Conservation (phyloP, 1,140 invertebrate genomes). For the Heliconius himera region DNA sequence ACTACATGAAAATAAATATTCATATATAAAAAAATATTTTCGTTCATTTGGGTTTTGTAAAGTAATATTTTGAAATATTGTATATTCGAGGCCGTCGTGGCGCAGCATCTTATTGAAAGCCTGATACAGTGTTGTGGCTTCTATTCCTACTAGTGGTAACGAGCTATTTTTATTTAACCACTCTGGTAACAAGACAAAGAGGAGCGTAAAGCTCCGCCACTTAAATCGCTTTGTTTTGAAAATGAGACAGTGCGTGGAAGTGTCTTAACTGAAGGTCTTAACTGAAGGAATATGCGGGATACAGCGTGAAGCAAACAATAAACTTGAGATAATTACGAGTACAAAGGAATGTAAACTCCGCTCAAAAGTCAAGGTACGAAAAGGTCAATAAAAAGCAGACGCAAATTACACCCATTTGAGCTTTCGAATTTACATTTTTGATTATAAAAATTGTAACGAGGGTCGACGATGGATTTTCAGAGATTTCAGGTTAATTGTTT, state of each 20-base stretch:
- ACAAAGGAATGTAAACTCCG: not conserved
- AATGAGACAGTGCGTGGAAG: not conserved
- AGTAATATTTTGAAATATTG: not conserved
- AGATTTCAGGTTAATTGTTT: conserved; percentile 7
- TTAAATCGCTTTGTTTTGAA: not conserved
- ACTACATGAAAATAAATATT: not conserved
- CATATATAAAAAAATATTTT: not conserved
- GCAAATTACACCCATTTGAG: conserved; percentile 22
- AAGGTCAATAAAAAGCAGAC: not conserved
- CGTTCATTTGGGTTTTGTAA: not conserved
- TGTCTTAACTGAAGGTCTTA: not conserved
- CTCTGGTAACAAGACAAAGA: not conserved
- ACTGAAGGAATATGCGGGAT: too few species aligned
- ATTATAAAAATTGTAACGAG: conserved; percentile 33
- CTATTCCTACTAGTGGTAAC: not conserved
- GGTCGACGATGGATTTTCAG: conserved; percentile 29
- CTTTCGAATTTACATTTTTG: conserved; percentile 37
- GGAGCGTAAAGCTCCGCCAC: not conserved
- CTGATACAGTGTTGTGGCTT: not conserved
- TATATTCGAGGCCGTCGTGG: not conserved
- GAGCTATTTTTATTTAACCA: not conserved
- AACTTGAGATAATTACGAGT: not conserved
- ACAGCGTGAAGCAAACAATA: not conserved
- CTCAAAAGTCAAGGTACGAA: conserved; percentile 15
- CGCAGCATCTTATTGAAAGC: not conserved